Evolutionary conservation across 2,888 invertebrate genomes (phyloP), one percentile per base, ranked within the genome.

Genomic region (Pandemis heparana): DNA sequence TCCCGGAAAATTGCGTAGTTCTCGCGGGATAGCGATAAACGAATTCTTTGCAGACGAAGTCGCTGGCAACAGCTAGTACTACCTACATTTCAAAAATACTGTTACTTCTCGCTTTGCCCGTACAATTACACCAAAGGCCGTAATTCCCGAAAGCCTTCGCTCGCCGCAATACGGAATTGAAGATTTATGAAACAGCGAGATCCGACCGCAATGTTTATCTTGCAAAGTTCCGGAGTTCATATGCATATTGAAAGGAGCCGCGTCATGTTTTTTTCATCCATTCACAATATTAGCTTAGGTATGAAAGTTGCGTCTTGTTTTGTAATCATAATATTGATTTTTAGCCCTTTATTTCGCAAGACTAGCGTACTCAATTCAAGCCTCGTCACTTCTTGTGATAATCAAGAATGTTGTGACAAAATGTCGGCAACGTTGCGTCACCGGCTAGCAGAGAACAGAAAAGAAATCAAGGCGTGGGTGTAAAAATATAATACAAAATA

Each of bases 151-250:
- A 77, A 80, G 76, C 79, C 18, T 18, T 53, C 18, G 16, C 18
- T 78, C 63, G 77, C 74, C 79, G 80, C 77, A 79, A 78, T 82
- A 81, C 80, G 82, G 80, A 83, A 85, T 85, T 83, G 83, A 84
- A 85, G 84, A 85, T 85, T 83, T 83, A 85, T 85, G 82, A 81
- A 85, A 82, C 80, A 82, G 80, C 80, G 78, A 82, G 81, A 83
- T 84, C 85, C 82, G 79, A 81, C 77, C 74, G 46, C 43, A 12
- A 43, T 62, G 66, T 60, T 61, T 67, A 67, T 72, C 46, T 62
- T 65, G 18, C 48, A n/a, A 59, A 46, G 43, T 68, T 43, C 68
- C 46, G 38, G 32, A 32, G 38, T 59, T 53, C 39, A 18, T 14
- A 41, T 56, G 38, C 39, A 39, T 41, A 66, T 66, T 66, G 53